Percentiles rank a stretch among this genome's conserved stretches.
Evolutionary conservation across 2,888 invertebrate species (phyloP).

Genomic region (Chrysopilus asiliformis): DNA sequence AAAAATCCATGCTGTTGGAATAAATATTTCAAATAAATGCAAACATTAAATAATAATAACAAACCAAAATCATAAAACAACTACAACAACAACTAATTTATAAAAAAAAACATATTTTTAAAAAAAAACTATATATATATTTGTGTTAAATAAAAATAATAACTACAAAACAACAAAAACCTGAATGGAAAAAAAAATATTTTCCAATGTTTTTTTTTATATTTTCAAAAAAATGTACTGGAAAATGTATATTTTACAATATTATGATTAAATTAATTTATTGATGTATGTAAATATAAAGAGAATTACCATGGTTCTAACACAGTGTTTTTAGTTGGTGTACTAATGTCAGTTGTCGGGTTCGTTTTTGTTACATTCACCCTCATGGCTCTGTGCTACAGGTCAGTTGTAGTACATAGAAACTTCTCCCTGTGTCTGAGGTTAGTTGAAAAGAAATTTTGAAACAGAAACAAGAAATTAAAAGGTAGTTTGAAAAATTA

Average conservation of each 20-base stretch:
- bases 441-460: constrained; percentile 87
- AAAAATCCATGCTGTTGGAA: too few relatives aligned
- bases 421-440: constrained; percentile 97
- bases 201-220: constrained; percentile 7
- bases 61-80: too few relatives aligned
- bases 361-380: constrained; percentile 98
- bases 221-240: constrained; percentile 8
- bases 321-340: constrained; percentile 94
- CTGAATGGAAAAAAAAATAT: constrained; percentile 2
- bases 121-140: too few relatives aligned
- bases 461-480: constrained; percentile 22
- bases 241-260: constrained; percentile 6
- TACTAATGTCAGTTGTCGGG: constrained; percentile 98
- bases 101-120: too few relatives aligned
- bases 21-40: too few relatives aligned
- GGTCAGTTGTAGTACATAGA: constrained; percentile 98
- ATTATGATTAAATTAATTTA: not conserved
- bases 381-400: constrained; percentile 98
- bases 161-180: constrained; percentile 4
- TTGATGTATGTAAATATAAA: constrained; percentile 39
- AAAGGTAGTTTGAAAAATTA: constrained; percentile 15
- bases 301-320: constrained; percentile 95
- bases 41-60: too few relatives aligned
- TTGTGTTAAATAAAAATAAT: too few relatives aligned
- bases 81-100: too few relatives aligned